These are phyloP conservation scores for Garrulus glandarius DNA, from an alignment of 2,797 vertebrate genomes.

Conservation along the genomic window DNA sequence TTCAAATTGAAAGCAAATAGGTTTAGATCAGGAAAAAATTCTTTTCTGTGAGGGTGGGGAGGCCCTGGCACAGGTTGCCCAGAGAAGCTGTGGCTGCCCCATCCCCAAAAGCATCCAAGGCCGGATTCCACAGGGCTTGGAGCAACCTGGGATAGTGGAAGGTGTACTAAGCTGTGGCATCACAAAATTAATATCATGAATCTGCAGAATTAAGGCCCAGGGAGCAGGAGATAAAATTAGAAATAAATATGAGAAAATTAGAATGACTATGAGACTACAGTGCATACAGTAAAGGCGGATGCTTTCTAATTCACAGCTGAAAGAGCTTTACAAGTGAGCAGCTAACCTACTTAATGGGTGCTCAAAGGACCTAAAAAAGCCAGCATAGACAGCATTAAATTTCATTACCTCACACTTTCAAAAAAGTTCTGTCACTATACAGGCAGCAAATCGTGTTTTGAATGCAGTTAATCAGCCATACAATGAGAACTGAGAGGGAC, in stretches of 20 bases:
- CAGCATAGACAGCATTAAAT: not conserved
- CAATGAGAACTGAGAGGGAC: not conserved
- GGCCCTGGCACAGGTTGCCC: not conserved
- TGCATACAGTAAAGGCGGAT: not conserved
- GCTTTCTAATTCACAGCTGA: not conserved
- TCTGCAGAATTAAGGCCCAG: not conserved
- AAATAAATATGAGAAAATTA: not conserved
- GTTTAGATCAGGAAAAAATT: not conserved
- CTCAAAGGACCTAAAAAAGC: not conserved
- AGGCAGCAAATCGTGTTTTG: not conserved
- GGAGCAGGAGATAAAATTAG: not conserved
- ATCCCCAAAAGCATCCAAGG: too few relatives aligned
- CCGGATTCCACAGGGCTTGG: rapidly evolving
- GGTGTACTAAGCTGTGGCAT: not conserved
- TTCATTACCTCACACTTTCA: not conserved
- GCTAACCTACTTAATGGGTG: not conserved
- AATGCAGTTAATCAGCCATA: slow-evolving; percentile 26
- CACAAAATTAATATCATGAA: not conserved
- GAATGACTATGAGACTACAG: not conserved
- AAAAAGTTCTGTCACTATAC: not conserved
- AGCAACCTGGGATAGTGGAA: not conserved
- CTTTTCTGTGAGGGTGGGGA: too few relatives aligned
- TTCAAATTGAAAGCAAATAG: not conserved
- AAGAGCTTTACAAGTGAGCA: not conserved
- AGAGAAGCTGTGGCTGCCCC: not conserved